Conservation (phyloP, 2,797 vertebrate species). For the Halcyon smyrnensis region DNA sequence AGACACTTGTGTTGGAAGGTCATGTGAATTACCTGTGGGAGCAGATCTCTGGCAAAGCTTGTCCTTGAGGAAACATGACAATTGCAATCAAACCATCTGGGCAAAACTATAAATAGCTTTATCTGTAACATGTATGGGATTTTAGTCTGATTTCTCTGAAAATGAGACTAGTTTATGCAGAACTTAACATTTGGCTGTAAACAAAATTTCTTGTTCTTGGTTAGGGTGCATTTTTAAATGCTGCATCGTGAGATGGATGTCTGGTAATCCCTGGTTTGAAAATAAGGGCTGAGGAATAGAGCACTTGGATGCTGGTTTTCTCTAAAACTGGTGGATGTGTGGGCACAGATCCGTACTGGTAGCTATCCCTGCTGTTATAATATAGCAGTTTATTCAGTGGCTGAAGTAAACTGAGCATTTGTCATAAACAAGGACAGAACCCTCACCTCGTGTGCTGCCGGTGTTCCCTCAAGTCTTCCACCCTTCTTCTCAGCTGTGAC, state of each 20-base stretch:
- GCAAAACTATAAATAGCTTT: slow-evolving; percentile 41
- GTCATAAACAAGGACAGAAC: neutral
- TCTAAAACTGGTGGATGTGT: neutral
- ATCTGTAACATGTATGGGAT: slow-evolving; percentile 5
- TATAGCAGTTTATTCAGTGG: neutral
- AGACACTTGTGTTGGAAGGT: neutral
- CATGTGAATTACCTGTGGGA: slow-evolving; percentile 14
- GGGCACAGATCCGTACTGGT: neutral
- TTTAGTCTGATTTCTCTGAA: slow-evolving; percentile 40
- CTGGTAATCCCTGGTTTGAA: neutral
- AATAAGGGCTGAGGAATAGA: neutral
- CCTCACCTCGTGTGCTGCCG: neutral
- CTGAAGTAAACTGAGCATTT: neutral
- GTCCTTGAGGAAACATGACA: slow-evolving; percentile 42
- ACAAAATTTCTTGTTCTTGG: neutral
- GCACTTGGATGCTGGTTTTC: neutral
- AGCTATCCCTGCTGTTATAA: neutral
- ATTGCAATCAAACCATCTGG: slow-evolving; percentile 43
- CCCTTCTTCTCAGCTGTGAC: neutral
- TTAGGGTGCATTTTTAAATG: neutral
- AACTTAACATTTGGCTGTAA: slow-evolving; percentile 36
- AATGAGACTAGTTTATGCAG: slow-evolving; percentile 36
- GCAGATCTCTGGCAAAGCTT: neutral
- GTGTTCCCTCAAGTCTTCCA: neutral
- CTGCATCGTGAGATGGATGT: neutral